Evolutionary conservation across 2,888 invertebrate genomes (phyloP).

Genomic region (Thumatha senex): DNA sequence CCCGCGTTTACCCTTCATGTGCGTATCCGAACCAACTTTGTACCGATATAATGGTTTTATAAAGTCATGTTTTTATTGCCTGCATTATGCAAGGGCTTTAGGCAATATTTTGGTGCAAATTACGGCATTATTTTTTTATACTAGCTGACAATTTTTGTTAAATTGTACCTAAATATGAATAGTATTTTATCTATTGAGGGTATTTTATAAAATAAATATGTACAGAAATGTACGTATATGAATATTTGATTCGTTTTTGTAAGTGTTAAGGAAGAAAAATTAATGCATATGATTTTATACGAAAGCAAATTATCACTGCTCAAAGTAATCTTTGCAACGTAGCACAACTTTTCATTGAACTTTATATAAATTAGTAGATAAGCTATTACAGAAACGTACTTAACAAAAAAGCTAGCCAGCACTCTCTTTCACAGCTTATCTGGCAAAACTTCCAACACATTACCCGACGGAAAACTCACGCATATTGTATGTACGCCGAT

Average conservation of each 20-base stretch:
- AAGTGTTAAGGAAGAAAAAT: no score
- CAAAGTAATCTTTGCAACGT: background rate
- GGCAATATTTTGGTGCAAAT: conserved; percentile 38
- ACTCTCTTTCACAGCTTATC: conserved; percentile 72
- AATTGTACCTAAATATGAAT: no score
- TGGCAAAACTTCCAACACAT: conserved; percentile 73
- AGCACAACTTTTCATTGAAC: conserved; percentile 11
- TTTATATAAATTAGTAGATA: conserved; percentile 29
- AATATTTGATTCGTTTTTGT: no score
- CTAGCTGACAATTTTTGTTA: background rate
- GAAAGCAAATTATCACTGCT: no score
- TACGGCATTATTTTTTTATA: conserved; percentile 9
- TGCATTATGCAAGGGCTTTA: conserved; percentile 46
- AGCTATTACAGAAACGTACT: conserved; percentile 39
- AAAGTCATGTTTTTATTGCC: conserved; percentile 55
- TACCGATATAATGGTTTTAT: conserved; percentile 57
- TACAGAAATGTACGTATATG: no score
- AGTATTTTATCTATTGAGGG: no score
- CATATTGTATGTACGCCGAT: conserved; percentile 76
- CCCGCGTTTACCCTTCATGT: conserved; percentile 74
- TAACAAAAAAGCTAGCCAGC: conserved; percentile 57
- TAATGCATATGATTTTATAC: no score
- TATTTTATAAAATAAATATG: no score
- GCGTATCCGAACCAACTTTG: conserved; percentile 52
- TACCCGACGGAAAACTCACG: conserved; percentile 70